Evolutionary conservation across 2,113 vertebrate genomes (phyloP).

Genomic region (Apteryx owenii): DNA sequence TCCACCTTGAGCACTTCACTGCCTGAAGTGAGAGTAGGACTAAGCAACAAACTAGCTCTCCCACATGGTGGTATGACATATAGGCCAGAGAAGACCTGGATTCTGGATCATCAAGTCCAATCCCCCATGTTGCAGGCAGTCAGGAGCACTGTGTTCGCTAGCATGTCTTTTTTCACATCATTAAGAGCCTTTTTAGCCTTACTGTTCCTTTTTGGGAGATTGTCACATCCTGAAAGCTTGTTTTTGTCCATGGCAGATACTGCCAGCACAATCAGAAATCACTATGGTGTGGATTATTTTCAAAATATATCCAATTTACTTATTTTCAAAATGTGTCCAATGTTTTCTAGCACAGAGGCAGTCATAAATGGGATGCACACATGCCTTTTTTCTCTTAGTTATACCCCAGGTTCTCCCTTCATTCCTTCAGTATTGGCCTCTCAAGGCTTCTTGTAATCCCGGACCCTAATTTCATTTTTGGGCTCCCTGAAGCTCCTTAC

Average conservation of each 20-base stretch:
- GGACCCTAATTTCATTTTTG: neutral
- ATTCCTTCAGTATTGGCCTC: neutral
- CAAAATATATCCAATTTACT: neutral
- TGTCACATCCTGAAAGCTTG: neutral
- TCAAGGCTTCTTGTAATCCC: neutral
- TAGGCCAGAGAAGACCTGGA: neutral
- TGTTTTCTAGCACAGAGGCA: neutral
- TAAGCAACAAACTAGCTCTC: neutral
- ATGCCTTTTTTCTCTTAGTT: neutral
- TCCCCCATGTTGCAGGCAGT: rapidly evolving
- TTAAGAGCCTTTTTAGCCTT: neutral
- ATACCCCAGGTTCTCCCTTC: neutral
- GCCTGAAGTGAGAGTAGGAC: neutral
- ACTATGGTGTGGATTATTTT: neutral
- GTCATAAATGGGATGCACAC: neutral
- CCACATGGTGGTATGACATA: neutral
- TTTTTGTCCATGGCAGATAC: neutral
- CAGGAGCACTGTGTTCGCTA: neutral
- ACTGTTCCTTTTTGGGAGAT: neutral
- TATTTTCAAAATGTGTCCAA: neutral
- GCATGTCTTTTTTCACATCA: neutral
- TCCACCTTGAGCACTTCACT: neutral
- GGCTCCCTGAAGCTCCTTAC: neutral
- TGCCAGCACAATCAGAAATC: neutral
- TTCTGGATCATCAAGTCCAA: rapidly evolving